Conservation (phyloP, 2,113 vertebrate species). For the Ammodramus savannarum region DNA sequence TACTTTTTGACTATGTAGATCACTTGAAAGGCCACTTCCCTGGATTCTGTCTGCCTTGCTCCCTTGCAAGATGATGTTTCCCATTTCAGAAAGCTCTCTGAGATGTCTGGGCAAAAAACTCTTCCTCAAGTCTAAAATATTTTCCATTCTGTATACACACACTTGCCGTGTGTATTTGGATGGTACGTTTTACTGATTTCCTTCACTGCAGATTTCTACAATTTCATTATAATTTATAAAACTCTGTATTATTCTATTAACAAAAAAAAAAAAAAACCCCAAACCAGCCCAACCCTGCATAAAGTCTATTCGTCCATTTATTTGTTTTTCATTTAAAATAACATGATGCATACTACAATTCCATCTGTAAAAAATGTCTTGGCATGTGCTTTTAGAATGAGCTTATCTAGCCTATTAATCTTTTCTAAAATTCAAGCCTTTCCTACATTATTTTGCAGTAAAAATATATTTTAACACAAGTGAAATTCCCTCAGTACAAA, state of each 20-base stretch:
- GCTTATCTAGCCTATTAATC: conserved; percentile 4
- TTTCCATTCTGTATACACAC: not conserved
- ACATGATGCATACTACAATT: not conserved
- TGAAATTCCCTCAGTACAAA: not conserved
- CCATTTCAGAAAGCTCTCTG: not conserved
- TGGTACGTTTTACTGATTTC: conserved; percentile 23
- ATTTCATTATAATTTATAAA: conserved; percentile 43
- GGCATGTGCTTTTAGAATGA: not conserved
- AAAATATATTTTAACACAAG: not conserved
- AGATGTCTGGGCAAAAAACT: not conserved
- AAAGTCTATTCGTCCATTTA: not conserved
- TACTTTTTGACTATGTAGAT: not conserved
- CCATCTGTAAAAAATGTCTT: not conserved
- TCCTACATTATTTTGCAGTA: not conserved
- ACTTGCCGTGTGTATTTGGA: not conserved
- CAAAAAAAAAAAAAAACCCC: not conserved
- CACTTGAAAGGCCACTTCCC: not conserved
- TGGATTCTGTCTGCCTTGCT: not conserved
- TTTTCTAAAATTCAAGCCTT: conserved; percentile 4
- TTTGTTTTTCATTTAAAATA: conserved; percentile 17
- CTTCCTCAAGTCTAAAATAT: not conserved
- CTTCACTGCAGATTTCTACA: conserved; percentile 20
- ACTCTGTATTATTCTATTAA: not conserved
- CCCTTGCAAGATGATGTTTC: not conserved
- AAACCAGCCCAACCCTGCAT: not conserved